Evolutionary conservation across 2,797 vertebrate species (phyloP), one percentile per base, ranked within the genome.

Genomic region (Crenuchus spilurus): DNA sequence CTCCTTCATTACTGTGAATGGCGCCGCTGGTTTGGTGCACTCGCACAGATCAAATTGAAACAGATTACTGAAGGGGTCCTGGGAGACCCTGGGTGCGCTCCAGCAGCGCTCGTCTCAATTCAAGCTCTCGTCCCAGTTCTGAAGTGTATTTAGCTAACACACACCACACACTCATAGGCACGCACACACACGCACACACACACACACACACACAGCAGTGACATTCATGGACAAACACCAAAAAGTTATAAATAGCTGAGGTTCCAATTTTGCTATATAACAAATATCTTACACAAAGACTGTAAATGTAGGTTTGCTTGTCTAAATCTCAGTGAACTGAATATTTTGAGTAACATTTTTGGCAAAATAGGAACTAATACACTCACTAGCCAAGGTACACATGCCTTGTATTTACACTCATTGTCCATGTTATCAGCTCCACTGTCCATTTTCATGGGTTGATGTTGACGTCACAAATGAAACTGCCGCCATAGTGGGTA

Each of bases 1-100:
- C 64, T 71, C 60, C 71, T 81, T 80, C 76, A 72, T 76, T 76
- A 72, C 62, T 49, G 46, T 72, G 67, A 84, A 79, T 82, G 77
- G 69, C 75, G 74, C 80, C 66, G 69, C 81, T 84, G 83, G 82
- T 79, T 79, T 84, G 75, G 78, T 81, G 72, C 79, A 76, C 76
- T 81, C 78, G 74, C 74, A 85, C 74, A 82, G 68, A 81, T 72
- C 72, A 84, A 84, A 86, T 85, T 85, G 83, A 90, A 90, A 88
- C 51, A 82, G 83, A 89, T 89, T 83, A 86, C 84, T 65, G 75
- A 41, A 82, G 83, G 76, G 80, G 85, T 84, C 76, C 76, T 74
- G 71, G 80, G 84, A 83, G 83, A 78, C 41, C 42, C 18, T 64
- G 79, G 79, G 65, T 76, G 63, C 46, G 62, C 74, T 77, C 80